phyloP scores from a whole-genome alignment of 2,888 invertebrate species.

The Kuschelorhynchus macadamiae region DNA sequence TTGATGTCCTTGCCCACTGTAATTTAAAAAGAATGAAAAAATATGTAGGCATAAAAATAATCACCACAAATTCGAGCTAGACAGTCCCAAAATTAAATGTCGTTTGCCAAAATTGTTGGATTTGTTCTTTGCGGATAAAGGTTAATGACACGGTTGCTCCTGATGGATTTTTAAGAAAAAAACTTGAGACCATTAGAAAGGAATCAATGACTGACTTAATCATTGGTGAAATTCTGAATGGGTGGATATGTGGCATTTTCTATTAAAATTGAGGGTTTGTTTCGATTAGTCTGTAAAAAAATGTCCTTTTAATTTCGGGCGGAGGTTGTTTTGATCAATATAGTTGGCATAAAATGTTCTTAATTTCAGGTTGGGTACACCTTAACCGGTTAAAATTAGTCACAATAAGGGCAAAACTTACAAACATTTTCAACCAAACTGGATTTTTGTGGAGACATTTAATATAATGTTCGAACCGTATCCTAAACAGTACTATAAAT shows the following conservation, averaged over 20 bases:
- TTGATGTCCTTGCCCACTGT: conserved; percentile 36
- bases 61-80: conserved; percentile 33
- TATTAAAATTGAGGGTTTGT: conserved; percentile 8
- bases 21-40: conserved; percentile 37
- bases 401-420: no score
- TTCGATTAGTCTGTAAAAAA: no score
- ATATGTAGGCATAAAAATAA: conserved; percentile 25
- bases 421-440: no score
- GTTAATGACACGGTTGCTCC: conserved; percentile 29
- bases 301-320: no score
- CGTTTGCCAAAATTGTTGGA: conserved; percentile 50
- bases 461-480: no score
- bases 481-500: no score
- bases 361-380: no score
- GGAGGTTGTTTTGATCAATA: no score
- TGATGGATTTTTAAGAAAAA: conserved; percentile 33
- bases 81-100: conserved; percentile 52
- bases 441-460: no score
- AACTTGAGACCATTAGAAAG: conserved; percentile 37
- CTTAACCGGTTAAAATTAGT: no score
- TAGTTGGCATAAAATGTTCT: no score
- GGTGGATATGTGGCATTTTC: conserved; percentile 27
- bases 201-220: conserved; percentile 33
- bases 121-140: conserved; percentile 30
- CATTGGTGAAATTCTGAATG: conserved; percentile 24